phyloP scores from a whole-genome alignment of 2,797 vertebrate species.

The Cynopterus sphinx region DNA sequence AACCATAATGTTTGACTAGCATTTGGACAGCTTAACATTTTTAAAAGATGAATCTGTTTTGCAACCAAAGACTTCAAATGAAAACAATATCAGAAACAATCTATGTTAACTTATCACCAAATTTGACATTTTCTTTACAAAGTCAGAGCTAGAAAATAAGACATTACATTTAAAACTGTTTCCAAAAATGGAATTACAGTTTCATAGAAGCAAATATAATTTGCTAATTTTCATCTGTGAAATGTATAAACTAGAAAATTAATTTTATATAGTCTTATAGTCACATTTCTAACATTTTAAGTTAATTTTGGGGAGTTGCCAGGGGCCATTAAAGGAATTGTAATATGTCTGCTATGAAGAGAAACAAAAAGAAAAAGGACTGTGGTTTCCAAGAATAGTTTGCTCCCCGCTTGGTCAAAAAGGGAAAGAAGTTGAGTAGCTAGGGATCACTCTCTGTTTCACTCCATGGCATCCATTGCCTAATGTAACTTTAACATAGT shows the following conservation, averaged over 20 bases:
- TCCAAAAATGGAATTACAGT: background rate
- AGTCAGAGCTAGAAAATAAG: constrained; percentile 20
- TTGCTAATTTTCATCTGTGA: background rate
- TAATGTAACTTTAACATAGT: background rate
- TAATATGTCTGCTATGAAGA: background rate
- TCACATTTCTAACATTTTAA: constrained; percentile 17
- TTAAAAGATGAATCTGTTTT: constrained; percentile 2
- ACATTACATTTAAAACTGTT: background rate
- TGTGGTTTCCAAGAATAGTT: background rate
- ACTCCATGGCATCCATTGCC: background rate
- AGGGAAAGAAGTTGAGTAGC: background rate
- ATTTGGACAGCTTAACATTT: background rate
- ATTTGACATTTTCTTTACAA: constrained; percentile 41
- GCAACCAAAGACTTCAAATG: constrained; percentile 7
- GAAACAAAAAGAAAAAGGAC: background rate
- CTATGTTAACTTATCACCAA: background rate
- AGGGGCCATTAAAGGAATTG: background rate
- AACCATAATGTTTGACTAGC: background rate
- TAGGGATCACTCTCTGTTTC: background rate
- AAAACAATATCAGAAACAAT: background rate
- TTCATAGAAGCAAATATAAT: background rate
- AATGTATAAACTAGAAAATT: background rate
- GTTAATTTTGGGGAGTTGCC: background rate
- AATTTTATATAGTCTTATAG: background rate
- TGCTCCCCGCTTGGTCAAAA: background rate